Evolutionary conservation across 1,140 invertebrate species (phyloP).

Genomic region (Drosophila ogumai): DNA sequence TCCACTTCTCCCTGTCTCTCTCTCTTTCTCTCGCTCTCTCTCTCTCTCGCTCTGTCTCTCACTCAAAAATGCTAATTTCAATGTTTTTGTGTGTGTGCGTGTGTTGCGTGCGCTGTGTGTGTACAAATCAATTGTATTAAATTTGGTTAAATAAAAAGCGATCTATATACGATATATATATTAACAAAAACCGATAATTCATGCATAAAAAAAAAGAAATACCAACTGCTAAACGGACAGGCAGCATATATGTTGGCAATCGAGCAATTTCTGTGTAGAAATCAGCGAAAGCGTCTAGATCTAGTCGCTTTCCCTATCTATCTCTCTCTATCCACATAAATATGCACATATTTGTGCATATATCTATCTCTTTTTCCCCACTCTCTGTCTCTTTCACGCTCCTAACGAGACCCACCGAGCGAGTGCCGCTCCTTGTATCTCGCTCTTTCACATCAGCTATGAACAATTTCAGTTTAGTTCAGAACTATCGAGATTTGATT

Average conservation of each 20-base stretch:
- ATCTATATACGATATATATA: slow-evolving; percentile 52
- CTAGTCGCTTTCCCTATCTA: slow-evolving; percentile 11
- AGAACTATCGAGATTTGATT: slow-evolving; percentile 46
- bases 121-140: slow-evolving; percentile 79
- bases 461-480: slow-evolving; percentile 27
- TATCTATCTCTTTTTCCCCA: slow-evolving; percentile 4
- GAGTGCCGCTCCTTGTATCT: slow-evolving; percentile 19
- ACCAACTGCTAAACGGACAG: slow-evolving; percentile 70
- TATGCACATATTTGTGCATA: slow-evolving; percentile 6
- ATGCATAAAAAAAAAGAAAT: slow-evolving; percentile 24
- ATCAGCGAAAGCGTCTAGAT: slow-evolving; percentile 38
- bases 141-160: slow-evolving; percentile 71
- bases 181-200: slow-evolving; percentile 54
- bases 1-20: slow-evolving; percentile 35
- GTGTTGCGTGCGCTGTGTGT: slow-evolving; percentile 56
- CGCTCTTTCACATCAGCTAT: slow-evolving; percentile 23
- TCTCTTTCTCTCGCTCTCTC: slow-evolving; percentile 15
- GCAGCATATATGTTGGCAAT: slow-evolving; percentile 85
- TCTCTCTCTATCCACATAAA: slow-evolving; percentile 3
- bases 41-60: slow-evolving; percentile 31
- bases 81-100: slow-evolving; percentile 72
- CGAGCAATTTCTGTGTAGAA: slow-evolving; percentile 82
- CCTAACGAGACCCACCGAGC: slow-evolving; percentile 21
- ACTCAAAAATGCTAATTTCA: slow-evolving; percentile 71
- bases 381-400: slow-evolving; percentile 27